Conservation (phyloP, 2,113 vertebrate species). For the Pelecanoides urinatrix region DNA sequence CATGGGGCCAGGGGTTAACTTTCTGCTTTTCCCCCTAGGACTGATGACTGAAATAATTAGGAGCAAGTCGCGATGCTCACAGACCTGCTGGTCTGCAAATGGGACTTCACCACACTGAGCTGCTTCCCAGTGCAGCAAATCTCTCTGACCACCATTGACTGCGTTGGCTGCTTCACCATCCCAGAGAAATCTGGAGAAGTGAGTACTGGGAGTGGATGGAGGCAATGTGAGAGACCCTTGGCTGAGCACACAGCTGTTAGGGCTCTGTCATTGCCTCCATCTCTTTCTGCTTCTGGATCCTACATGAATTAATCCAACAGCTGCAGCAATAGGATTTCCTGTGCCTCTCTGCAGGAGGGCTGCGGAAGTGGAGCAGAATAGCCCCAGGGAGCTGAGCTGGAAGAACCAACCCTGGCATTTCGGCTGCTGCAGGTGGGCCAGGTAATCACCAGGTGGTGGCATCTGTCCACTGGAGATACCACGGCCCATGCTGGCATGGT, state of each 20-base stretch:
- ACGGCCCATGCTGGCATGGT: fast-evolving
- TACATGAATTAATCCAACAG: not conserved
- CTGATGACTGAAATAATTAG: conserved; percentile 88
- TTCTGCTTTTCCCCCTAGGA: conserved; percentile 43
- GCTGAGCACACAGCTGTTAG: not conserved
- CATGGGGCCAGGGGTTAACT: not conserved
- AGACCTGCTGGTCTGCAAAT: conserved; percentile 80
- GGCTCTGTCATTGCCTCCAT: not conserved
- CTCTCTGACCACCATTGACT: conserved; percentile 66
- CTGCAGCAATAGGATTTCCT: not conserved
- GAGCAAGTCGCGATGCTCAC: conserved; percentile 77
- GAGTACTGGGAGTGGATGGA: conserved; percentile 38
- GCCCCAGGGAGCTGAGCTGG: not conserved
- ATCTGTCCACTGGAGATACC: not conserved
- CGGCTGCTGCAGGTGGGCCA: not conserved
- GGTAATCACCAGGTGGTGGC: not conserved
- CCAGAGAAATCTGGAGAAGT: conserved; percentile 77
- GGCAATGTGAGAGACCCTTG: not conserved
- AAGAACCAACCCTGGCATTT: not conserved
- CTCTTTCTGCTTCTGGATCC: not conserved
- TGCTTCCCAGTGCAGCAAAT: conserved; percentile 77
- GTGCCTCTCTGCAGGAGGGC: not conserved
- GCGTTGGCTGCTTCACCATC: conserved; percentile 73
- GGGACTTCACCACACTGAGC: conserved; percentile 80
- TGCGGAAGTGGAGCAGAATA: not conserved